Base-by-base conservation (phyloP, 2,888 invertebrate genomes). In the Ornithoptera priamus region DNA sequence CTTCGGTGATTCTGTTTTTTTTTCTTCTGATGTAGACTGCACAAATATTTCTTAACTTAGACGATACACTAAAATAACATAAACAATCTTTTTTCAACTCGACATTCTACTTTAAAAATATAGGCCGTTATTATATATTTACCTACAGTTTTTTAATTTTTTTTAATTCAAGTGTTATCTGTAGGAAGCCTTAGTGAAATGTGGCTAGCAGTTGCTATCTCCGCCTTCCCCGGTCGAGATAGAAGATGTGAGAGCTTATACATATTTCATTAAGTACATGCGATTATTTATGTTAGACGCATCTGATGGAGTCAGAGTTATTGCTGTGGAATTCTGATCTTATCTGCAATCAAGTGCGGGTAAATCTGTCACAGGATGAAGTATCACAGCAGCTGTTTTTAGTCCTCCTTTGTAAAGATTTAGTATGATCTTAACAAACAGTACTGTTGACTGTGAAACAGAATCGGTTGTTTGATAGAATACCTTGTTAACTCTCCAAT, bases 311-410 rank as follows among this genome's bases (percentile, higher is more conserved):
- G 66, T 53, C 36, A 62, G 62, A 70, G 66, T 66, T 70, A 70
- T 66, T 7, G 66, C 63, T 18, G 66, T 53, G n/a, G 53, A 59
- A 66, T 67, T 66, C 59, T 24, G 66, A 70, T 70, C 62, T 66
- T 70, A 70, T 70, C 70, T 53, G 59, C 70, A 70, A 70, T 70
- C 70, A 70, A 62, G 66, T 66, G 70, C 70, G 62, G 70, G 70
- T 70, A 70, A 70, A 70, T 70, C 70, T 70, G 70, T 70, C 66
- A 46, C 66, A 58, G 60, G 66, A 59, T 70, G 70, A 70, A 63
- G 70, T 53, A 70, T 67, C 59, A 53, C 59, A 17, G 62, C 36
- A 30, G 58, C 50, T 20, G 66, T 59, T 62, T 42, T 50, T 20
- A 50, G 65, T 65, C 59, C 63, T 68, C 63, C 22, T 59, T 15